Conservation (phyloP, 2,888 invertebrate species). For the Protophormia terraenovae region DNA sequence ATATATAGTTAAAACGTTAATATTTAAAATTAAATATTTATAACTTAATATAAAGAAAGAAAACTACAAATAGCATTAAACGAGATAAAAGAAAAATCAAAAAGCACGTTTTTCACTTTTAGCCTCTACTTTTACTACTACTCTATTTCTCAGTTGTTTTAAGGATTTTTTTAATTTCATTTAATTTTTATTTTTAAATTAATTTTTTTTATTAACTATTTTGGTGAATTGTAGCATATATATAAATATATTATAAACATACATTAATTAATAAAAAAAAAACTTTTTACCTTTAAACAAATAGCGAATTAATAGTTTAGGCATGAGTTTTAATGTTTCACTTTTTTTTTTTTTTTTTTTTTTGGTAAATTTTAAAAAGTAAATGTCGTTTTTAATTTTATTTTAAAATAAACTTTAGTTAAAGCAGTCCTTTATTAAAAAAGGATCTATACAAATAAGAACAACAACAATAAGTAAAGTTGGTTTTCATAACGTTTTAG, state of each 20-base stretch:
- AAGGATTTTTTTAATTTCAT: constrained; percentile 54
- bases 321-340: constrained; percentile 65
- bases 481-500: constrained; percentile 66
- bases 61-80: constrained; percentile 67
- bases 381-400: constrained; percentile 71
- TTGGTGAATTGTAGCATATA: constrained; percentile 67
- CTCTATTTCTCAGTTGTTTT: constrained; percentile 56
- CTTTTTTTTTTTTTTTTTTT: constrained; percentile 43
- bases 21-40: constrained; percentile 68
- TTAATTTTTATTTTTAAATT: constrained; percentile 55
- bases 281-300: constrained; percentile 56
- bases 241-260: constrained; percentile 57
- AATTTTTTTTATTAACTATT: constrained; percentile 59
- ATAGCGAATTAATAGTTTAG: constrained; percentile 67
- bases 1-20: constrained; percentile 68
- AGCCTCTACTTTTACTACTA: constrained; percentile 59
- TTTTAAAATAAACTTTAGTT: constrained; percentile 72
- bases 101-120: constrained; percentile 65
- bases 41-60: constrained; percentile 62
- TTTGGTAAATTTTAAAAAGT: constrained; percentile 53
- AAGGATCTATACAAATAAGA: constrained; percentile 38
- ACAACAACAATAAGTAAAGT: constrained; percentile 57
- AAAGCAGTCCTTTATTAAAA: constrained; percentile 19
- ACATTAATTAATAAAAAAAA: constrained; percentile 52
- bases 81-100: constrained; percentile 58